Evolutionary conservation across 2,888 invertebrate species (phyloP).

Genomic region (Terebella lapidaria): DNA sequence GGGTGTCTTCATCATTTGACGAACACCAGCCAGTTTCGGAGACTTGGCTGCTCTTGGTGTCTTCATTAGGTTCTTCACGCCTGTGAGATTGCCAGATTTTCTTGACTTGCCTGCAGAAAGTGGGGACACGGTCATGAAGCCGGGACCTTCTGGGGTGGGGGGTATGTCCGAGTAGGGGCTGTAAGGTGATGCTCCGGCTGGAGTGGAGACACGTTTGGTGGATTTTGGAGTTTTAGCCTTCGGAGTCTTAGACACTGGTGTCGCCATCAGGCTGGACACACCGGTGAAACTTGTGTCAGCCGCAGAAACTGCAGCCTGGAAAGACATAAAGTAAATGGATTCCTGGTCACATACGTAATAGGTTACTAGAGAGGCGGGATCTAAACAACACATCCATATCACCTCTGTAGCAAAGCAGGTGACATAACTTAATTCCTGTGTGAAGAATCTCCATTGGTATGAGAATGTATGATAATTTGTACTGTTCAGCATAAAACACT

Average conservation of each 20-base stretch:
- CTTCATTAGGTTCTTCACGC: slow-evolving; percentile 19
- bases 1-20: slow-evolving; percentile 23
- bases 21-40: slow-evolving; percentile 19
- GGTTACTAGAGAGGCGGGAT: too few relatives aligned
- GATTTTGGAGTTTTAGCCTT: too few relatives aligned
- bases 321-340: too few relatives aligned
- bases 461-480: too few relatives aligned
- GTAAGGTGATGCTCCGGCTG: too few relatives aligned
- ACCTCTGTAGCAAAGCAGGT: too few relatives aligned
- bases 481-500: background rate
- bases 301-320: background rate
- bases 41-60: slow-evolving; percentile 16
- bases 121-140: slow-evolving; percentile 50
- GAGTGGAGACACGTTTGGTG: too few relatives aligned
- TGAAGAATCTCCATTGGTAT: too few relatives aligned
- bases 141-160: slow-evolving; percentile 46
- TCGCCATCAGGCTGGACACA: background rate
- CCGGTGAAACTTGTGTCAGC: background rate
- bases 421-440: too few relatives aligned
- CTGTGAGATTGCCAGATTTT: slow-evolving; percentile 7
- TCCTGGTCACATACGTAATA: too few relatives aligned
- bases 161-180: slow-evolving; percentile 45
- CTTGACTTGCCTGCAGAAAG: slow-evolving; percentile 23
- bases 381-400: too few relatives aligned
- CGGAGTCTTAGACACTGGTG: background rate